Evolutionary conservation across 1,140 invertebrate species (phyloP).

Genomic region (Mactra quadrangularis): DNA sequence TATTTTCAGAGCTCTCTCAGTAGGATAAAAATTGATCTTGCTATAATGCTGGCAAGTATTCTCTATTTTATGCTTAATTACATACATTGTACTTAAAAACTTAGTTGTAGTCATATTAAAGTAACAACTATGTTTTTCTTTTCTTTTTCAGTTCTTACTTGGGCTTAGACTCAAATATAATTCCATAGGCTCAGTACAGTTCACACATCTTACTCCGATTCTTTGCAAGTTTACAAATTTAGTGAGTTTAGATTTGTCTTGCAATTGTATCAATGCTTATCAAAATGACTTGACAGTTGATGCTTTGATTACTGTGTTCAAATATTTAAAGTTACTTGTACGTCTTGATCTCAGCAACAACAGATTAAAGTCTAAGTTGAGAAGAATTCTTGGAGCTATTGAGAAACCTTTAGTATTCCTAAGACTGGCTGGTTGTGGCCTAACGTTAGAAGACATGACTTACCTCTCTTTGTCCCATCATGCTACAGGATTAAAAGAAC

Average conservation of each 20-base stretch:
- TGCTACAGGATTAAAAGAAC: constrained; percentile 64
- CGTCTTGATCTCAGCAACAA: constrained; percentile 78
- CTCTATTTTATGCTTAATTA: too few relatives aligned
- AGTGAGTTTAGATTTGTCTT: constrained; percentile 76
- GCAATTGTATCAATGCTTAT: constrained; percentile 73
- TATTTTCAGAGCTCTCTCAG: too few relatives aligned
- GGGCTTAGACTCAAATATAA: constrained; percentile 76
- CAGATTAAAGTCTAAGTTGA: constrained; percentile 68
- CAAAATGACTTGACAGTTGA: constrained; percentile 48
- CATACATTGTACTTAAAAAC: too few relatives aligned
- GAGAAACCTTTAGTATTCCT: constrained; percentile 69
- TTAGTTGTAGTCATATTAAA: too few relatives aligned
- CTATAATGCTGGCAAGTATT: too few relatives aligned
- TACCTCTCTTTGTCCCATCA: constrained; percentile 69
- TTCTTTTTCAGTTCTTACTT: constrained; percentile 72
- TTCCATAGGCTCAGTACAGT: constrained; percentile 65
- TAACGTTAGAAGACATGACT: constrained; percentile 68
- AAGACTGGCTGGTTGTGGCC: constrained; percentile 68
- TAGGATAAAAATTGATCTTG: too few relatives aligned
- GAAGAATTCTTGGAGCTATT: constrained; percentile 62
- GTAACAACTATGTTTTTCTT: too few relatives aligned
- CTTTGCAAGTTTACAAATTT: constrained; percentile 68
- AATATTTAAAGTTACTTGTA: constrained; percentile 60
- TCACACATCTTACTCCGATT: constrained; percentile 67
- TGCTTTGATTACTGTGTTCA: constrained; percentile 61